Base-by-base conservation (phyloP, 2,888 invertebrate species). In the Heliconius ismenius region DNA sequence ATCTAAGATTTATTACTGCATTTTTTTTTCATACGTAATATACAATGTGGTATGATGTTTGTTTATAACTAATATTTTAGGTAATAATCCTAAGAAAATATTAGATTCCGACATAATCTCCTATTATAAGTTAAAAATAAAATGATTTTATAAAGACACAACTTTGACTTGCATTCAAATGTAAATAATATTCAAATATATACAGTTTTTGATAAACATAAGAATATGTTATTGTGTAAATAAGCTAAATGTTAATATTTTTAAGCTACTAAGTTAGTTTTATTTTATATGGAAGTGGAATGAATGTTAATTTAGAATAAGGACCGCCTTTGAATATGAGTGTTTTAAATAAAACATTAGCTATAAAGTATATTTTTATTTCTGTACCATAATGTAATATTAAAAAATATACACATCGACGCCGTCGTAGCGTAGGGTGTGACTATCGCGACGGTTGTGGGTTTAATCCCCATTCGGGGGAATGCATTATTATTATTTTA, bases 311-410 rank as follows among this genome's bases (percentile, higher is more conserved):
- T 76, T 49, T 75, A 65, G 65, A 67, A 67, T 82, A 81, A 80
- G 49, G 77, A 80, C 80, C 80, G 77, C 81, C 81, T 81, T 73
- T 77, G 76, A 76, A 65, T 75, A 73, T 32, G 68, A 72, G 75
- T 78, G 75, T 74, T 76, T 76, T 75, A 78, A 80, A 79, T 76
- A 80, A 74, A 79, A 62, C 74, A 58, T 64, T 79, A 26, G 26
- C 4, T 7, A 62, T 43, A 43, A 60, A 73, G 7, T 26, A 43
- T 24, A 1, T 63, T 73, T 43, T 73, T 62, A 18, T 63, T 73
- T 63, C 13, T 21, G 10, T n/a, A 60, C 4, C 10, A 39, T 11
- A 26, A 32, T 21, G 13, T 24, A n/a, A 58, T 9, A n/a, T 58
- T n/a, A 11, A n/a, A n/a, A 58, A 58, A 58, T 58, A 58, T n/a